phyloP scores from a whole-genome alignment of 2,797 vertebrate species.

The Macrochelys suwanniensis region DNA sequence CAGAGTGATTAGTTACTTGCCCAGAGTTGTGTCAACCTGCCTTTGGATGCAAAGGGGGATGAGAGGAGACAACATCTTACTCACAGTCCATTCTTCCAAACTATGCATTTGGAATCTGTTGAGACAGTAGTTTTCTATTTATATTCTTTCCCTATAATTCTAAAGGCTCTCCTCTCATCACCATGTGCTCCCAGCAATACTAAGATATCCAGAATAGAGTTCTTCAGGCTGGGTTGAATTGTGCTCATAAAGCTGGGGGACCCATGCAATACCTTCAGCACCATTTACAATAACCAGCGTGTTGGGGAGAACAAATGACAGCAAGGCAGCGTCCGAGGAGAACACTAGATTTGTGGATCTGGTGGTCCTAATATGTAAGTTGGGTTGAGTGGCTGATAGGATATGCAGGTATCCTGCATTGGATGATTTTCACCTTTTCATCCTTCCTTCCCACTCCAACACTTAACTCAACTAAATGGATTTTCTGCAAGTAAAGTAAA shows the following conservation, averaged over 20 bases:
- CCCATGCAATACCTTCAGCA: neutral
- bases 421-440: neutral
- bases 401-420: neutral
- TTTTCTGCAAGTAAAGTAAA: neutral
- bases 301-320: neutral
- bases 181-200: neutral
- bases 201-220: neutral
- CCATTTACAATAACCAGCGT: neutral
- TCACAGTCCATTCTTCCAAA: neutral
- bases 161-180: neutral
- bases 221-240: neutral
- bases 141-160: neutral
- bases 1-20: too few species aligned
- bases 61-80: too few species aligned
- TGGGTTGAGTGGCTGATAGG: neutral
- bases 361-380: neutral
- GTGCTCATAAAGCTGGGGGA: too few species aligned
- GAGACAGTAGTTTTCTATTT: neutral
- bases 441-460: neutral
- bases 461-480: neutral
- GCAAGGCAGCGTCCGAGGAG: rapidly evolving
- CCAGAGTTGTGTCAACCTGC: too few species aligned
- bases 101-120: rapidly evolving
- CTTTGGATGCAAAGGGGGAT: too few species aligned
- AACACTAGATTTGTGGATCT: neutral